Evolutionary conservation across 2,797 vertebrate species (phyloP).

Genomic region (Coendou prehensilis): DNA sequence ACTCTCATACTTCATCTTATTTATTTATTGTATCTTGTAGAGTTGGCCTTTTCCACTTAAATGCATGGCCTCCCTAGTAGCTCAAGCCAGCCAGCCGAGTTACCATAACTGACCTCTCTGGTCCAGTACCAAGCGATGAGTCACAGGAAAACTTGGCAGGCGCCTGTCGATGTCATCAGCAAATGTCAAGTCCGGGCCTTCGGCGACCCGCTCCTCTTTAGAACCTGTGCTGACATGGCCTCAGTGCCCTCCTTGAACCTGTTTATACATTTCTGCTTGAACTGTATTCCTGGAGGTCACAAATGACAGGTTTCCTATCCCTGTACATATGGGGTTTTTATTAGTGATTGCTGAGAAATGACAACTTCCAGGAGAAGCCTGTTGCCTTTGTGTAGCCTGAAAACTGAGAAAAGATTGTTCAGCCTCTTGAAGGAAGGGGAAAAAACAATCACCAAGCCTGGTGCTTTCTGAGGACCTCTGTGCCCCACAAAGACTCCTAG

Average conservation of each 20-base stretch:
- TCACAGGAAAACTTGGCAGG: slow-evolving; percentile 45
- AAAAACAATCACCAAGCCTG: neutral
- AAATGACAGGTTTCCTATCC: slow-evolving; percentile 15
- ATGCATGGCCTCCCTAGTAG: neutral
- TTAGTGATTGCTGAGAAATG: slow-evolving; percentile 21
- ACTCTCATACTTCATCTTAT: neutral
- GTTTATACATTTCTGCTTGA: neutral
- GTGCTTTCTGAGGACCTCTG: neutral
- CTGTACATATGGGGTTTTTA: neutral
- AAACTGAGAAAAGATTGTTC: slow-evolving; percentile 23
- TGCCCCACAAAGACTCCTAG: neutral
- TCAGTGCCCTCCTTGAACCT: neutral
- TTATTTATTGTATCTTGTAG: neutral
- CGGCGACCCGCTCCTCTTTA: fast-evolving
- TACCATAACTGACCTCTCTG: neutral
- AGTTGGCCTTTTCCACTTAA: neutral
- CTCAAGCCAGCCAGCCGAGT: neutral
- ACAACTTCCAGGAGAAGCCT: slow-evolving; percentile 33
- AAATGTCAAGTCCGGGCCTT: slow-evolving; percentile 35
- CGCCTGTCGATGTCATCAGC: fast-evolving
- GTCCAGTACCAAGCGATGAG: slow-evolving; percentile 50
- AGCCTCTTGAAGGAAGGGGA: neutral
- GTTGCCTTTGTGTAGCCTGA: neutral
- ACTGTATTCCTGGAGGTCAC: slow-evolving; percentile 32
- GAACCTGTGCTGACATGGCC: neutral